These are phyloP conservation scores for Drosophila murphyi DNA, from an alignment of 1,140 invertebrate genomes.

Conservation along the genomic window DNA sequence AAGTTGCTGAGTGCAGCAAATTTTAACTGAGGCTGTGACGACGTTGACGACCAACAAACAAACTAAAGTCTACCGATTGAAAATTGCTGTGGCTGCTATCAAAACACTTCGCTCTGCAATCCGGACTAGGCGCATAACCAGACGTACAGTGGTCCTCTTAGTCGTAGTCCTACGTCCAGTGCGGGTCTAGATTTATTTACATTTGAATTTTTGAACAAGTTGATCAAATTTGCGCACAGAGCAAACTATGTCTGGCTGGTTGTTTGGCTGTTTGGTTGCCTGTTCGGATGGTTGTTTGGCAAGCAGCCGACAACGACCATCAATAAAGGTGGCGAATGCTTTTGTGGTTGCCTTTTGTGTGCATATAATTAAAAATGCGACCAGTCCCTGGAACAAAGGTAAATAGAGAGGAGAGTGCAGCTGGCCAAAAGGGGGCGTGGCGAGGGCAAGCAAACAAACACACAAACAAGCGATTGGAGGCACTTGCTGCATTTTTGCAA, in stretches of 20 bases:
- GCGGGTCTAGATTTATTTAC: slow-evolving; percentile 78
- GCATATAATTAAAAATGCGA: slow-evolving; percentile 82
- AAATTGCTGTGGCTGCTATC: slow-evolving; percentile 78
- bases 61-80: slow-evolving; percentile 80
- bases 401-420: slow-evolving; percentile 51
- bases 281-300: slow-evolving; percentile 33
- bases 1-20: slow-evolving; percentile 75
- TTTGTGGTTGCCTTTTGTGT: slow-evolving; percentile 80
- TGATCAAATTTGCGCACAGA: slow-evolving; percentile 74
- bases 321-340: slow-evolving; percentile 81
- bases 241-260: slow-evolving; percentile 66
- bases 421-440: background rate
- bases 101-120: slow-evolving; percentile 63
- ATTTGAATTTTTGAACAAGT: slow-evolving; percentile 83
- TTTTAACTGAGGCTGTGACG: slow-evolving; percentile 48
- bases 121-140: background rate
- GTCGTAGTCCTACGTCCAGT: background rate
- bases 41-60: slow-evolving; percentile 66
- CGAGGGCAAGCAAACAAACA: slow-evolving; percentile 40
- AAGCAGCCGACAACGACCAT: slow-evolving; percentile 48
- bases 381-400: slow-evolving; percentile 61
- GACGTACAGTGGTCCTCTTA: slow-evolving; percentile 24
- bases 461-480: slow-evolving; percentile 59
- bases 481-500: slow-evolving; percentile 65
- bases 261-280: slow-evolving; percentile 20